phyloP scores from a whole-genome alignment of 2,888 invertebrate genomes.

The Aporophyla nigra region DNA sequence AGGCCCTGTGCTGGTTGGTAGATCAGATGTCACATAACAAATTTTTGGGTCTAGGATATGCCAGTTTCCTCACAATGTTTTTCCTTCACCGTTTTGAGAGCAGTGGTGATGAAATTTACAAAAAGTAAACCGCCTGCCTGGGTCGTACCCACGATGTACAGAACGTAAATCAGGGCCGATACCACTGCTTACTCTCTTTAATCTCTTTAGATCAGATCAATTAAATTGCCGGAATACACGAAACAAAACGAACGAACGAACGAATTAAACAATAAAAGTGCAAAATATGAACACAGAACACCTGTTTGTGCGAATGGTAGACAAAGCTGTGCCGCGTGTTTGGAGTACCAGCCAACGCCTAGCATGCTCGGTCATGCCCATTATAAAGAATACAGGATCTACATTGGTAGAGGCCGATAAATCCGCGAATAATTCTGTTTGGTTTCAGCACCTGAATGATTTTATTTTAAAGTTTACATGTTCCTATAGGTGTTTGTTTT shows the following conservation, averaged over 20 bases:
- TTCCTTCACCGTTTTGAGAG: no score
- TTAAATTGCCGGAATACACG: not conserved
- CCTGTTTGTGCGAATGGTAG: conserved; percentile 5
- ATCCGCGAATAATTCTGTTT: conserved; percentile 6
- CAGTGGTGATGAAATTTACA: no score
- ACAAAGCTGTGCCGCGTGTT: conserved; percentile 23
- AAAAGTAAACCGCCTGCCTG: no score
- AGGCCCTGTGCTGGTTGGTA: no score
- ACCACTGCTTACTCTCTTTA: not conserved
- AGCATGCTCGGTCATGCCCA: conserved; percentile 1
- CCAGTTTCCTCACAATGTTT: no score
- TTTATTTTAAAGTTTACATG: not conserved
- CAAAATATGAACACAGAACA: not conserved
- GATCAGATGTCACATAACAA: no score
- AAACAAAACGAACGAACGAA: no score
- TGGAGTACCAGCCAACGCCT: conserved; percentile 12
- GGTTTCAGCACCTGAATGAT: not conserved
- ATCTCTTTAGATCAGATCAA: not conserved
- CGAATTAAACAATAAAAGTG: conserved; percentile 8
- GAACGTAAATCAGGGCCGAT: no score
- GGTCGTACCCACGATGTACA: no score
- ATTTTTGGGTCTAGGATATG: no score
- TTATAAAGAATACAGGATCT: conserved; percentile 15
- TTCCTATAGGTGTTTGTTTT: not conserved
- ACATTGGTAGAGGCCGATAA: not conserved